Percentiles rank a stretch among this genome's conserved stretches.
Conservation (phyloP, 2,888 invertebrate genomes). For the Hydrotaea cyrtoneurina region DNA sequence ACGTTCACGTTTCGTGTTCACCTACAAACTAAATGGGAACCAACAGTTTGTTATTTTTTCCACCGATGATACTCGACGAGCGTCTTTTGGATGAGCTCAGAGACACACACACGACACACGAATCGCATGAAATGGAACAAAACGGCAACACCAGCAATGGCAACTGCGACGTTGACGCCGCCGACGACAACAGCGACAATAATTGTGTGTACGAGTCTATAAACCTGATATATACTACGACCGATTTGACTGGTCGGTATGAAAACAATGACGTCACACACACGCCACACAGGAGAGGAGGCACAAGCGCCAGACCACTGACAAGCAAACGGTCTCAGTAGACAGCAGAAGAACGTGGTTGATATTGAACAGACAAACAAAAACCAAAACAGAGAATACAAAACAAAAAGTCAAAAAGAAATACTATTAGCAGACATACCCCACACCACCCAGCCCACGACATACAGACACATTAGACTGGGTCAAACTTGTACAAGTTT, state of each 20-base stretch:
- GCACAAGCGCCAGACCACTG: background rate
- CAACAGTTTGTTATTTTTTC: conserved; percentile 54
- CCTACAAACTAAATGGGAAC: conserved; percentile 72
- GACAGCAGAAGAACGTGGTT: conserved; percentile 6
- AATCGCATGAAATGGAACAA: conserved; percentile 6
- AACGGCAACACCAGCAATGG: conserved; percentile 2
- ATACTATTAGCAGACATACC: conserved; percentile 18
- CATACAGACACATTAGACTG: conserved; percentile 5
- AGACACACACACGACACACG: conserved; percentile 19
- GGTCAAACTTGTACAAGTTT: background rate
- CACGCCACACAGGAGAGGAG: background rate
- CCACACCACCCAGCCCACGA: background rate
- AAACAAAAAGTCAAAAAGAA: background rate
- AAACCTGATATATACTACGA: conserved; percentile 39
- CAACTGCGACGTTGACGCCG: conserved; percentile 23
- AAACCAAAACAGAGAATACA: conserved; percentile 19
- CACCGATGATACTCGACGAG: conserved; percentile 11
- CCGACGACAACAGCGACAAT: conserved; percentile 22
- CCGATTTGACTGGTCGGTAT: conserved; percentile 22
- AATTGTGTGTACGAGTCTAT: conserved; percentile 21
- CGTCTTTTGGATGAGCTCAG: conserved; percentile 59
- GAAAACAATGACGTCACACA: conserved; percentile 60
- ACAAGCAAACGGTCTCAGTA: conserved; percentile 21
- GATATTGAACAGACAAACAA: conserved; percentile 13
- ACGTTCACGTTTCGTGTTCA: conserved; percentile 75